Conservation (phyloP, 2,888 invertebrate genomes). For the Drosophila antonietae region DNA sequence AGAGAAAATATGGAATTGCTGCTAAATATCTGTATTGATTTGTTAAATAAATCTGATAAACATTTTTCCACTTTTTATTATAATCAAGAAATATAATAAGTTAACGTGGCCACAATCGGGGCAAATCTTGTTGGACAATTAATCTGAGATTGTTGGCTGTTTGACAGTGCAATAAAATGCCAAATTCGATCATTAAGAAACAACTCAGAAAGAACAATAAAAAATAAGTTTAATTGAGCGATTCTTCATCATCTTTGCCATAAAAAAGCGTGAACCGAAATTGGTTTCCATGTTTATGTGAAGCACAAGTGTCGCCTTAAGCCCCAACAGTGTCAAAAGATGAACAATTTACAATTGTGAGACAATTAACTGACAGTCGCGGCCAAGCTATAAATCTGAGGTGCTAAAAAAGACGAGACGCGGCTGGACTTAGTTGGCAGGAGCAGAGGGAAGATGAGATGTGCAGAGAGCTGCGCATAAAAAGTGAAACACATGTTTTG, state of each 20-base stretch:
- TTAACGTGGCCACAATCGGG: slow-evolving; percentile 21
- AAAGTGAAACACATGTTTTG: slow-evolving; percentile 62
- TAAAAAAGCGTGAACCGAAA: slow-evolving; percentile 57
- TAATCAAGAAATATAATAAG: not conserved
- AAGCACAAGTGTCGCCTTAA: slow-evolving; percentile 62
- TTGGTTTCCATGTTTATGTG: slow-evolving; percentile 60
- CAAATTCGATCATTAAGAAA: slow-evolving; percentile 60
- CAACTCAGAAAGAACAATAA: slow-evolving; percentile 58
- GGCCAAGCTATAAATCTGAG: slow-evolving; percentile 68
- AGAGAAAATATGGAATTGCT: no score
- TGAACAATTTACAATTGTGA: slow-evolving; percentile 63
- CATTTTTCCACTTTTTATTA: no score
- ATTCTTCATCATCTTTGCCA: slow-evolving; percentile 71
- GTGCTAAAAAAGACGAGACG: slow-evolving; percentile 62
- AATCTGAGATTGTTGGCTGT: slow-evolving; percentile 40
- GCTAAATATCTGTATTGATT: not conserved
- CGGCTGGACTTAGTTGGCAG: not conserved
- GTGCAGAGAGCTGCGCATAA: slow-evolving; percentile 32
- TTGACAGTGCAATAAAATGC: slow-evolving; percentile 51
- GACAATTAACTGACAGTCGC: slow-evolving; percentile 67
- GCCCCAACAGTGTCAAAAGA: slow-evolving; percentile 47
- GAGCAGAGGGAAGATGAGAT: slow-evolving; percentile 20
- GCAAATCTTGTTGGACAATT: slow-evolving; percentile 57
- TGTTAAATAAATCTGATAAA: not conserved
- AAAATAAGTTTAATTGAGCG: slow-evolving; percentile 75